Conservation (phyloP, 2,888 invertebrate species). For the Liopterus haemorrhoidalis region DNA sequence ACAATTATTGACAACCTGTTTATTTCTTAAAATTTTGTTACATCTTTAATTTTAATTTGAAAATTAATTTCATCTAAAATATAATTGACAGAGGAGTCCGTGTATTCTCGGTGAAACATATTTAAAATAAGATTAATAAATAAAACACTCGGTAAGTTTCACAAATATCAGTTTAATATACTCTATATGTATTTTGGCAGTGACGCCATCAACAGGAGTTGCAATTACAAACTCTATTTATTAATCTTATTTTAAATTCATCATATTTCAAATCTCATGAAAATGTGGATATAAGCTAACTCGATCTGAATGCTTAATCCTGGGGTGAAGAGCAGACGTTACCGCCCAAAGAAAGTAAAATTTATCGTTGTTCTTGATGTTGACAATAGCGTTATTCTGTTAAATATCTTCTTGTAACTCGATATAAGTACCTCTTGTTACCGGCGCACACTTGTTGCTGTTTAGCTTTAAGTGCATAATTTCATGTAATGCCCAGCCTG, state of each 20-base stretch:
- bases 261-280: conserved; percentile 22
- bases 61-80: conserved; percentile 27
- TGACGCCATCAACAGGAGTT: no score
- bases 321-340: conserved; percentile 26
- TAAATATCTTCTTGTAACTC: conserved; percentile 24
- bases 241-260: no score
- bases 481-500: conserved; percentile 29
- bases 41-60: conserved; percentile 22
- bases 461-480: conserved; percentile 23
- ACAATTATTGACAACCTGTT: conserved; percentile 31
- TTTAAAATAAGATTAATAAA: no score
- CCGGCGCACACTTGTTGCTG: conserved; percentile 20
- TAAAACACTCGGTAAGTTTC: no score
- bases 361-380: conserved; percentile 30
- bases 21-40: conserved; percentile 28
- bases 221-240: no score
- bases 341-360: conserved; percentile 29
- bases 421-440: conserved; percentile 23
- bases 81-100: no score
- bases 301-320: conserved; percentile 6
- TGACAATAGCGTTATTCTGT: conserved; percentile 29
- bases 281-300: conserved; percentile 26
- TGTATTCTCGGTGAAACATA: no score
- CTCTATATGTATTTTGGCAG: no score
- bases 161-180: no score